Conservation (phyloP, 2,797 vertebrate species). For the Halcyon badia region DNA sequence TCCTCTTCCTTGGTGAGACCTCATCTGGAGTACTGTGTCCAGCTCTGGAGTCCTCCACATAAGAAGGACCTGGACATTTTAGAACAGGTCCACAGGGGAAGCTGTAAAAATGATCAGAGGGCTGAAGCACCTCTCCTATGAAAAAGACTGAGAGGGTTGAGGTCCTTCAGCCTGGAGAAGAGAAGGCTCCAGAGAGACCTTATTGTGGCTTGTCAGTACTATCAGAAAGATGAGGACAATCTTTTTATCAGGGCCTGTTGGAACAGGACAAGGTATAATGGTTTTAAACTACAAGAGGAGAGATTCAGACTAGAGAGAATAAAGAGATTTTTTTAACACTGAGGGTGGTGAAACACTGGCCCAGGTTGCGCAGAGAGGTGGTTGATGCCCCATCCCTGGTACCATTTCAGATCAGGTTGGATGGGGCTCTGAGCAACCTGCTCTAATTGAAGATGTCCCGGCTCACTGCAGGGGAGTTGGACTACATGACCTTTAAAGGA, state of each 20-base stretch:
- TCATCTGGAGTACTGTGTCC: too few relatives aligned
- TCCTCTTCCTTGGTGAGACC: too few relatives aligned
- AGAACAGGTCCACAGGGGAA: too few relatives aligned
- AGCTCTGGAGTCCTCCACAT: too few relatives aligned
- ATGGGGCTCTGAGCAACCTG: neutral
- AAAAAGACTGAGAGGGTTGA: neutral
- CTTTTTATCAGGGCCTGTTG: neutral
- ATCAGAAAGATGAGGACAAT: neutral
- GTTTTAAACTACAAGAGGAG: neutral
- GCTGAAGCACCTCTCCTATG: neutral
- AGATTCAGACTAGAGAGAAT: neutral
- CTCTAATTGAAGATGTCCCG: neutral
- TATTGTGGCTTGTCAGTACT: neutral
- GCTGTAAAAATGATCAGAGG: neutral
- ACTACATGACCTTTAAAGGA: neutral
- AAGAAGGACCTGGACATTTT: too few relatives aligned
- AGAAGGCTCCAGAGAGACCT: neutral
- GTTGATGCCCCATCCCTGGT: neutral
- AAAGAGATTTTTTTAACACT: neutral
- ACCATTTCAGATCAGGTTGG: neutral
- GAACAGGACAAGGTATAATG: neutral
- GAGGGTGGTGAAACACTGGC: neutral
- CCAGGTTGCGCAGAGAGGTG: neutral
- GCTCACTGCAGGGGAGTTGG: neutral
- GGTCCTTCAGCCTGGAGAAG: neutral